phyloP scores from a whole-genome alignment of 1,140 invertebrate genomes.

The Zaprionus inermis region DNA sequence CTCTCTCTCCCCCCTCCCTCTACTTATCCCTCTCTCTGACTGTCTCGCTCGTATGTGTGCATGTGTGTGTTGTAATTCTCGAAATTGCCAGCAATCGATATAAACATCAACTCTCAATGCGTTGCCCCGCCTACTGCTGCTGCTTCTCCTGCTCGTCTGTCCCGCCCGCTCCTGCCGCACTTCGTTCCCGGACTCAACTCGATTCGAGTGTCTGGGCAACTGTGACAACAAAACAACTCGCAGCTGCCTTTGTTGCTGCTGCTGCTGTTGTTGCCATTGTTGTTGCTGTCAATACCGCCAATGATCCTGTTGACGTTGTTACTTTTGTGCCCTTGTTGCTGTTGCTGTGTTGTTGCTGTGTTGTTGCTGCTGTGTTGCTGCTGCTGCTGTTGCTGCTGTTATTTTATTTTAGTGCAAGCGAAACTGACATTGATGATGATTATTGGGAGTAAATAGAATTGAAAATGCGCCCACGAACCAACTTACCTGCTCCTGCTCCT shows the following conservation, averaged over 20 bases:
- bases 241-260: conserved; percentile 12
- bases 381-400: conserved; percentile 29
- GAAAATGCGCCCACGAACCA: conserved; percentile 59
- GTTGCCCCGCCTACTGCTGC: conserved; percentile 17
- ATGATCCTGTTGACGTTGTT: conserved; percentile 75
- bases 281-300: conserved; percentile 63
- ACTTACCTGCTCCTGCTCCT: neutral
- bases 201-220: conserved; percentile 42
- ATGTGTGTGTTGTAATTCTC: conserved; percentile 67
- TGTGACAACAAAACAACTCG: conserved; percentile 44
- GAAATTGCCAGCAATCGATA: conserved; percentile 80
- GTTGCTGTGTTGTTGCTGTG: conserved; percentile 19
- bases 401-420: conserved; percentile 76
- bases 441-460: conserved; percentile 84
- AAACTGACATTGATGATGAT: conserved; percentile 84
- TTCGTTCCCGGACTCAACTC: conserved; percentile 4
- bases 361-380: conserved; percentile 22
- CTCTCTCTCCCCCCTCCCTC: neutral
- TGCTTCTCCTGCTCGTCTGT: neutral
- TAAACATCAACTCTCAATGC: conserved; percentile 78
- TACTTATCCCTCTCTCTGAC: neutral
- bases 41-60: neutral
- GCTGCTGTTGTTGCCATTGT: conserved; percentile 20
- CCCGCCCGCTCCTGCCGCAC: neutral
- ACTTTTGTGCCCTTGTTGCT: conserved; percentile 33